These are phyloP conservation scores for Cinclus mexicanus DNA, from an alignment of 2,113 vertebrate species.

Conservation along the genomic window DNA sequence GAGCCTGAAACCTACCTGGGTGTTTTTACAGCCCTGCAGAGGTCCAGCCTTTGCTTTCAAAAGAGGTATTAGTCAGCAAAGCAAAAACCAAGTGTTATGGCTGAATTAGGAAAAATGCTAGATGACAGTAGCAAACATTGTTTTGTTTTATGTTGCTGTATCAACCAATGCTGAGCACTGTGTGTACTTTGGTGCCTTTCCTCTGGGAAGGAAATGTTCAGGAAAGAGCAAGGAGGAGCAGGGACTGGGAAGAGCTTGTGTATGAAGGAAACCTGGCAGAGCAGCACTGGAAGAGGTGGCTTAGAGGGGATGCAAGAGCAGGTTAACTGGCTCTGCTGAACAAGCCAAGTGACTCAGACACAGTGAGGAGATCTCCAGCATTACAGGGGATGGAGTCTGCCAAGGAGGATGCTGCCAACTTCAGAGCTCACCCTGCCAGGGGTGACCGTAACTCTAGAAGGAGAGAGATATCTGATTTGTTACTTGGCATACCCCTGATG, in stretches of 20 bases:
- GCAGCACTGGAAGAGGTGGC: not conserved
- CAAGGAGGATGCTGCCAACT: not conserved
- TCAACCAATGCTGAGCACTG: accelerated
- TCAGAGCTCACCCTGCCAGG: not conserved
- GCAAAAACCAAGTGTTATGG: not conserved
- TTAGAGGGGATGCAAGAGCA: not conserved
- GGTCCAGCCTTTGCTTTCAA: not conserved
- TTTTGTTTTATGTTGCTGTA: not conserved
- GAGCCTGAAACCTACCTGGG: not conserved
- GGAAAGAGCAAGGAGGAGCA: not conserved
- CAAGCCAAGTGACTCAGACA: not conserved
- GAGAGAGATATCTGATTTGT: not conserved
- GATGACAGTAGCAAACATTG: accelerated
- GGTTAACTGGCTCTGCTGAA: not conserved
- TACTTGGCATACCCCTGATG: not conserved
- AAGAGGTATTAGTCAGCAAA: not conserved
- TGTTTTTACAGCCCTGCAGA: not conserved
- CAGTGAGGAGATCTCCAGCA: not conserved
- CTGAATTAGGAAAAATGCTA: not conserved
- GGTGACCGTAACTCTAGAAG: not conserved
- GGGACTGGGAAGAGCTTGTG: not conserved
- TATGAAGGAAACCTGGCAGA: accelerated
- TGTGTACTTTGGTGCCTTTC: not conserved
- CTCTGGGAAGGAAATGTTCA: not conserved
- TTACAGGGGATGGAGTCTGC: not conserved